These are phyloP conservation scores for Heterotis niloticus DNA, from an alignment of 2,113 vertebrate genomes.

Conservation along the genomic window DNA sequence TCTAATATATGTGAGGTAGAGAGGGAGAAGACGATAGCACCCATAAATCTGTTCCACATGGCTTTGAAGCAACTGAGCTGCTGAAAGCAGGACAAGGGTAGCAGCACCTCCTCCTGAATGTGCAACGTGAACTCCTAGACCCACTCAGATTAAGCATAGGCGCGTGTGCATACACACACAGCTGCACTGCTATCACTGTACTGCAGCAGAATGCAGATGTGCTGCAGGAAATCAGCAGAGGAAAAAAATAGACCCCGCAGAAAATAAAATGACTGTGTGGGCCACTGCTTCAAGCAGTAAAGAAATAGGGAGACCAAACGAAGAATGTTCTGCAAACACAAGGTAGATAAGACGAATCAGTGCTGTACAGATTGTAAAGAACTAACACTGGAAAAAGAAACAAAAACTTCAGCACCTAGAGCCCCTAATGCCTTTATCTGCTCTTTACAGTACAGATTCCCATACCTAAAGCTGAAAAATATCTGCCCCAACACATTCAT, in stretches of 20 bases:
- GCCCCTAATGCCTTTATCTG: background rate
- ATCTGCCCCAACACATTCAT: background rate
- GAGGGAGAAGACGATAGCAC: background rate
- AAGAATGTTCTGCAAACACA: background rate
- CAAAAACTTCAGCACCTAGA: background rate
- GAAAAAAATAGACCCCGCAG: background rate
- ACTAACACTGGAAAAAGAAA: background rate
- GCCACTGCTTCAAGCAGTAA: background rate
- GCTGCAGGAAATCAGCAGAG: background rate
- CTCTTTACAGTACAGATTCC: background rate
- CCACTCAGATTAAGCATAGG: conserved; percentile 7
- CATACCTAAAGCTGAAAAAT: too few species aligned
- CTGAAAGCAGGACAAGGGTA: background rate
- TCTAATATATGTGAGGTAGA: background rate
- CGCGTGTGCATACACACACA: conserved; percentile 18
- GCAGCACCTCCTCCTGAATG: background rate
- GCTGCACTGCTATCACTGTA: background rate
- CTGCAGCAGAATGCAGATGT: background rate
- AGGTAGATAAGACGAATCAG: too few species aligned
- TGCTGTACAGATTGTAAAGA: background rate
- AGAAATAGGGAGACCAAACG: background rate
- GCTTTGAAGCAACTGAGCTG: background rate
- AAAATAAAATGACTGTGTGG: background rate
- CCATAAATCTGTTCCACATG: conserved; percentile 32
- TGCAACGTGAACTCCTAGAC: background rate